Conservation (phyloP, 92 coral and sea anemone genomes). For the Phenganax marumi region DNA sequence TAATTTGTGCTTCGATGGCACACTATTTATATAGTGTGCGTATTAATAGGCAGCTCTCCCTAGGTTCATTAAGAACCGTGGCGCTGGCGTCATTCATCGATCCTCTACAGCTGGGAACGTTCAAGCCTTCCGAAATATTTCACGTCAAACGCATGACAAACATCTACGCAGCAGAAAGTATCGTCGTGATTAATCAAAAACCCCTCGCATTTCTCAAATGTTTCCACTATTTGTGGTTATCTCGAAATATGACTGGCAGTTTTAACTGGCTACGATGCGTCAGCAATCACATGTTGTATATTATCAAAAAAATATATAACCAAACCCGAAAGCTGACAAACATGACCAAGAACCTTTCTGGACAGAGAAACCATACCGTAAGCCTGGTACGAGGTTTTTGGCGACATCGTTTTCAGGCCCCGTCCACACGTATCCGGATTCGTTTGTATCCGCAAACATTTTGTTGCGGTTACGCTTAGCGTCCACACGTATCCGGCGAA, state of each 20-base stretch:
- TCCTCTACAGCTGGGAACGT: slow-evolving; percentile 1
- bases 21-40: too few species aligned
- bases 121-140: slow-evolving; percentile 12
- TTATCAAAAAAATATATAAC: too few species aligned
- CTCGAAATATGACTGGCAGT: neutral
- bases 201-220: slow-evolving; percentile 15
- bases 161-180: slow-evolving; percentile 26
- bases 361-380: too few species aligned
- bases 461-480: too few species aligned
- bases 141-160: slow-evolving; percentile 14
- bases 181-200: slow-evolving; percentile 22
- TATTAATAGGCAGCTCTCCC: neutral
- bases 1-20: too few species aligned
- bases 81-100: slow-evolving; percentile 25
- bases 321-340: too few species aligned
- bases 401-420: too few species aligned
- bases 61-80: slow-evolving; percentile 23
- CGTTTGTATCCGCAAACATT: too few species aligned
- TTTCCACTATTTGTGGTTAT: neutral
- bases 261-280: neutral
- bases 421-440: too few species aligned
- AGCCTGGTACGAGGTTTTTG: too few species aligned
- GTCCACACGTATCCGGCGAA: too few species aligned
- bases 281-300: neutral
- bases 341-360: too few species aligned